Evolutionary conservation across 2,888 invertebrate species (phyloP), one percentile per base, ranked within the genome.

Genomic region (Nymphalis urticae): DNA sequence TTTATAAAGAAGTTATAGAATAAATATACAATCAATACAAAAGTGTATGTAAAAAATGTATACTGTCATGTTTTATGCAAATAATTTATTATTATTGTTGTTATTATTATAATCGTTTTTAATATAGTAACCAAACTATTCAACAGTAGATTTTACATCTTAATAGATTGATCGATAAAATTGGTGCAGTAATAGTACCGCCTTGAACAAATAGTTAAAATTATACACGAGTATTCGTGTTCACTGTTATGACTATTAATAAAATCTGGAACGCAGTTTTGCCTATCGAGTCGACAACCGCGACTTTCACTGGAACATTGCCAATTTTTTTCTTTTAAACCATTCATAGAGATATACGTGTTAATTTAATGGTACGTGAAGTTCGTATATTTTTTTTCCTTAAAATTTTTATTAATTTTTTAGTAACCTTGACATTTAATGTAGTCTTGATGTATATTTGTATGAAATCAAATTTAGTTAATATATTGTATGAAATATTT

Each of bases 191-290:
- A 48, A 32, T 48, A 42, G 19, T 66, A 60, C 24, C 47, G 50
- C 62, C 51, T 54, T 63, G 59, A 65, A 63, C 53, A 61, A 62
- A 32, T 62, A 64, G 65, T 65, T 62, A 60, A 60, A 63, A 54
- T 56, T 27, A 42, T 48, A 24, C 50, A 64, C 54, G 4, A 61
- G 48, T 32, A 60, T 48, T 13, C 50, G 47, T 66, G 59, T 62
- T 24, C 65, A 17, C 54, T 48, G 59, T 73, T 65, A 68, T 51
- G 47, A 63, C 70, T 74, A 72, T 69, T 68, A 73, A 75, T 72
- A 75, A 70, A 71, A 77, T 71, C 67, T 75, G 66, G 76, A 74
- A 50, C 75, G 66, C 61, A 64, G 63, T 66, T 70, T 68, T 63
- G 67, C 62, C 70, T 68, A 70, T 70, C 70, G 66, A 70, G 64